Evolutionary conservation across 2,888 invertebrate genomes (phyloP).

Genomic region (Erpobdella octoculata): DNA sequence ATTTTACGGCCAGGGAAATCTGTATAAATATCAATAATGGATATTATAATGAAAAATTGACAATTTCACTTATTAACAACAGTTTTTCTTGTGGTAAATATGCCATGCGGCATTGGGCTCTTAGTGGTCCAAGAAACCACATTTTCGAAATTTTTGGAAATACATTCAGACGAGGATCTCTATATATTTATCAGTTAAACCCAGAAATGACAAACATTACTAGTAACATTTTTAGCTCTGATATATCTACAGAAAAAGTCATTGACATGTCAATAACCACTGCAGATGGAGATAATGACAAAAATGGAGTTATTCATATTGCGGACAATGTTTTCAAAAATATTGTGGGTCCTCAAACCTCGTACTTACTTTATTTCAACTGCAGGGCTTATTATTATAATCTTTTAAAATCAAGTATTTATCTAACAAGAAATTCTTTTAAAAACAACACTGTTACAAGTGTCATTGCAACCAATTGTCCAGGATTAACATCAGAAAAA

Average conservation of each 20-base stretch:
- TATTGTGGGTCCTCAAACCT: background rate
- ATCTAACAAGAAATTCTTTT: slow-evolving; percentile 20
- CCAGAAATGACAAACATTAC: background rate
- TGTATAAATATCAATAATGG: no score
- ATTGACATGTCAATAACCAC: background rate
- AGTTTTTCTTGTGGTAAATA: background rate
- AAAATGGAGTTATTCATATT: slow-evolving; percentile 1
- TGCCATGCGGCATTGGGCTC: background rate
- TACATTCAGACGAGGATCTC: background rate
- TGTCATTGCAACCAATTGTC: background rate
- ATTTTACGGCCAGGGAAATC: no score
- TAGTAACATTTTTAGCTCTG: background rate
- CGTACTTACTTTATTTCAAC: background rate
- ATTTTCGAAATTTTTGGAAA: background rate
- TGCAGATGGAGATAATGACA: background rate
- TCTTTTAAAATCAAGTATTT: background rate
- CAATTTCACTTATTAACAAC: background rate
- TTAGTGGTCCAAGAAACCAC: background rate
- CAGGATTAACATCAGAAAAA: background rate
- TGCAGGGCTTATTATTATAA: background rate
- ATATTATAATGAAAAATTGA: no score
- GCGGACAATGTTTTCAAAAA: background rate
- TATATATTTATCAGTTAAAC: background rate
- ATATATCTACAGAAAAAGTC: background rate
- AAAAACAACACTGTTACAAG: slow-evolving; percentile 2